Base-by-base conservation (phyloP, 1,140 invertebrate genomes). In the Grapholita molesta region DNA sequence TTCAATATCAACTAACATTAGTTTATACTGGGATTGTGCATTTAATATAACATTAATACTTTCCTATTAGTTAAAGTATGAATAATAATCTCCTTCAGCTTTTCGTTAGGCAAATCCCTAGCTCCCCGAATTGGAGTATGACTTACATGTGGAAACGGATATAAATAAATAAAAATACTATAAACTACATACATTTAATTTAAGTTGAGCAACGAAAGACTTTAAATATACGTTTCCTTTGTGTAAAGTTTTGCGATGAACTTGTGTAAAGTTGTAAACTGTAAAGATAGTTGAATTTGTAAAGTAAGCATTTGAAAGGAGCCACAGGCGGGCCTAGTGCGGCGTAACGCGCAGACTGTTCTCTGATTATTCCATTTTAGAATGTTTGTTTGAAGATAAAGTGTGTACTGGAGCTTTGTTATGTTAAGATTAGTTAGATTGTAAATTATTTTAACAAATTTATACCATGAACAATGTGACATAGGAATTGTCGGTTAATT, bases 361-460 rank as follows among this genome's bases (percentile, higher is more conserved):
- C 64, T 66, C 52, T 61, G 24, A 30, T 23, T 61, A 61, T 61
- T 61, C 55, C 55, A 61, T 57, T 57, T 57, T 61, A 61, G 23
- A 57, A 15, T 61, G 55, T 61, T 25, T 25, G 55, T 30, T n/a
- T 28, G 23, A 28, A 23, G 48, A 21, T 55, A 25, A 25, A 7
- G 23, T 30, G 55, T 61, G n/a, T 15, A 28, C 55, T 61, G 55
- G 55, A 61, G 55, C 55, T 61, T 61, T 61, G 55, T 61, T 32
- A 38, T 38, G 55, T 61, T 61, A n/a, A 28, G 25, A 11, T 28
- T n/a, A n/a, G n/a, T 7, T 61, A 61, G 7, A 42, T 61, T 64
- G 53, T 42, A 69, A 64, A 9, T 35, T 66, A 48, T 33, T 68
- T 70, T 67, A 66, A 32, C 68, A 68, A 38, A n/a, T 38, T n/a